Evolutionary conservation across 2,113 vertebrate species (phyloP), one percentile per base, ranked within the genome.

Genomic region (Gnathochromis pfefferi): DNA sequence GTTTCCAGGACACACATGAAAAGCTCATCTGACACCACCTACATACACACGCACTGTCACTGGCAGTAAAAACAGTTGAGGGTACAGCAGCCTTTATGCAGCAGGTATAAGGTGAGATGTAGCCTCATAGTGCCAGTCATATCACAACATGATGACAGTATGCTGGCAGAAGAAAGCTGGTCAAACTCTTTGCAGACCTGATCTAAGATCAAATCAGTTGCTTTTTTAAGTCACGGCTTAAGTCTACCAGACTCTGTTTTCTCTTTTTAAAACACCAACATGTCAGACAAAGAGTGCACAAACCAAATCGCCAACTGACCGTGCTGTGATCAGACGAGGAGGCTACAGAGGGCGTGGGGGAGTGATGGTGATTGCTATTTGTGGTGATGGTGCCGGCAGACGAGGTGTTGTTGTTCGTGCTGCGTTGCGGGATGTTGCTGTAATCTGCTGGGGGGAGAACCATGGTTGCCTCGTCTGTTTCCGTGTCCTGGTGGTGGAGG

Each of bases 391-490:
- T 38, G 58, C 21, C 45, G 40, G 26, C 12, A 81, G 80, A 51
- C 6, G 68, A 33, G 53, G 17, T 4, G 84, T 42, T 87, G 91
- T n/a, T 83, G 86, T 90, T 91, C 26, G 42, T 2, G 80, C 16
- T 82, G 49, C 40, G 90, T 53, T 88, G 92, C 4, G 84, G 13
- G 26, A 89, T 54, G 60, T 97, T 93, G 21, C 93, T 51, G 88
- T 99, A 99, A 92, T 99, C 98, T 0, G 98, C 97, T 0, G 97
- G 97, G 1, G 99, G 99, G 28, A 99, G 97, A 65, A 97, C 93
- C 82, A 98, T 96, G 1, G 92, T 95, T 2, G 96, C 95, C 81
- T 97, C 97, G 55, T 96, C 94, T 0, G 95, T 95, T 79, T 96
- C 95, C 0, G 91, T 86, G 88, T 96, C 97, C 83, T 97, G 98